A percentile compares a stretch with the other conserved stretches of the same genome.
These are phyloP conservation scores for Schizothorax lantsangensis DNA, from an alignment of 2,797 vertebrate species.

Conservation along the genomic window DNA sequence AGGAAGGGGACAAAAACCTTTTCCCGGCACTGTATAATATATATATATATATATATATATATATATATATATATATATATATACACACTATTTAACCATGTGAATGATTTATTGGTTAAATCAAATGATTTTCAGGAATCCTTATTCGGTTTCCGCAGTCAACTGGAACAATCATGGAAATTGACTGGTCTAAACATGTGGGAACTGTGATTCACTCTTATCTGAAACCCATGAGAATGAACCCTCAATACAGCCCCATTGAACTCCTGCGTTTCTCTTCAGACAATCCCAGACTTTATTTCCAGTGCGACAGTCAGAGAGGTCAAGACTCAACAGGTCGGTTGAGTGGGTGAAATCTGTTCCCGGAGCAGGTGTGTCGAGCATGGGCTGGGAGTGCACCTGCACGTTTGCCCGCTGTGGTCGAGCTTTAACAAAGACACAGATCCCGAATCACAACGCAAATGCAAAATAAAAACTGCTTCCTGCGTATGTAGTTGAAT, in stretches of 20 bases:
- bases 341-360: conserved; percentile 42
- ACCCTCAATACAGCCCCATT: not conserved
- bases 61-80: too few species aligned
- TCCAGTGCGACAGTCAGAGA: not conserved
- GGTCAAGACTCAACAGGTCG: conserved; percentile 64
- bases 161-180: not conserved
- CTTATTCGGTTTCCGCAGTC: not conserved
- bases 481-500: conserved; percentile 12
- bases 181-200: not conserved
- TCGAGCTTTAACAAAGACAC: conserved; percentile 45
- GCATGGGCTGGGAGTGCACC: conserved; percentile 43
- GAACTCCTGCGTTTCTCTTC: not conserved
- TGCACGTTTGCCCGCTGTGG: conserved; percentile 39
- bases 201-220: not conserved
- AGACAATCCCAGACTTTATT: conserved; percentile 6
- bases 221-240: not conserved
- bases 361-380: conserved; percentile 52
- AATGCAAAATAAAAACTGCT: conserved; percentile 41
- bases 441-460: conserved; percentile 26
- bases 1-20: too few species aligned
- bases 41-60: too few species aligned
- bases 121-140: not conserved
- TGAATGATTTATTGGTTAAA: not conserved
- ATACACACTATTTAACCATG: too few species aligned
- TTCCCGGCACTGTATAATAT: too few species aligned